Evolutionary conservation across 2,797 vertebrate genomes (phyloP).

Genomic region (Hippocampus kuda): DNA sequence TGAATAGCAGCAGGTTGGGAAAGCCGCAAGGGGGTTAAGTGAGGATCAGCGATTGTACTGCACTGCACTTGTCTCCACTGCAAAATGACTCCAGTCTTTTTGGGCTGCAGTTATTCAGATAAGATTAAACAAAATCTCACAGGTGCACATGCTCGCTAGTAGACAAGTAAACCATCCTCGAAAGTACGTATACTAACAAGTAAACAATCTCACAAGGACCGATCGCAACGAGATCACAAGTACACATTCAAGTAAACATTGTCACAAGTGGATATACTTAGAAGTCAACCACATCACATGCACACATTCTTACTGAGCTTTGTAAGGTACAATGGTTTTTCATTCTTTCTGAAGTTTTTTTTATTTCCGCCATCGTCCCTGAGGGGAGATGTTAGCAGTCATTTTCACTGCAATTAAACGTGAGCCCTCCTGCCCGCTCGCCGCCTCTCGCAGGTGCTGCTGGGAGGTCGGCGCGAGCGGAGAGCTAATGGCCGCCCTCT

Average conservation of each 20-base stretch:
- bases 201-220: neutral
- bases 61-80: neutral
- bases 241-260: too few relatives aligned
- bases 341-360: neutral
- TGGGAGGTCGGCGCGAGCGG: slow-evolving; percentile 40
- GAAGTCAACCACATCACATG: neutral
- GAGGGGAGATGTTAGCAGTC: slow-evolving; percentile 40
- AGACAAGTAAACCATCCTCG: neutral
- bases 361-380: slow-evolving; percentile 21
- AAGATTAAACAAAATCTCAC: neutral
- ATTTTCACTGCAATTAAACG: slow-evolving; percentile 60
- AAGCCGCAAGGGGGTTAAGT: neutral
- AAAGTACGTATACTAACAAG: neutral
- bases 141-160: neutral
- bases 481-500: slow-evolving; percentile 53
- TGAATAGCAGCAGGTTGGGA: neutral
- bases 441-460: slow-evolving; percentile 49
- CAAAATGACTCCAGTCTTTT: neutral
- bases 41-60: neutral
- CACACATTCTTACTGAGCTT: neutral
- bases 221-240: too few relatives aligned
- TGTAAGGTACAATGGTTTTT: neutral
- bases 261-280: neutral
- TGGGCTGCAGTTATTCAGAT: neutral
- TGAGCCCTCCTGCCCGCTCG: slow-evolving; percentile 50